Base-by-base conservation (phyloP, 1,140 invertebrate species). In the Listronotus bonariensis region DNA sequence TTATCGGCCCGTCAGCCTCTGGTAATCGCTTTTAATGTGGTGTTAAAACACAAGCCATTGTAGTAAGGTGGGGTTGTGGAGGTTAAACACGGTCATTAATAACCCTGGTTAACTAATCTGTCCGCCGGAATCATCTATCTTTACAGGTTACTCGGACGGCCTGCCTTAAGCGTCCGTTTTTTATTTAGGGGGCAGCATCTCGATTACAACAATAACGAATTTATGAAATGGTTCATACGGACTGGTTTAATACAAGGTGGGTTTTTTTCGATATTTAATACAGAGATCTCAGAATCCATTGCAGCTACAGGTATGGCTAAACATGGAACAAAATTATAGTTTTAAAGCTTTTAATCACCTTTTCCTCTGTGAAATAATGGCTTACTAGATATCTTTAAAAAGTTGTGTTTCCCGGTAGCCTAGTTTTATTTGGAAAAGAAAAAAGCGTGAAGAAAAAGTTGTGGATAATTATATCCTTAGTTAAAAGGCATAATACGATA, bases 1-100 rank as follows among this genome's bases (percentile, higher is more conserved):
- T 46, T 46, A 36, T 36, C 34, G 11, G 51, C 51, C 26, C 56
- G 42, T 55, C 31, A 49, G 34, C 61, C 45, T 41, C 48, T 43
- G 48, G 70, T 74, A 75, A 76, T 77, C 73, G 72, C 68, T 73
- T 74, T 74, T 78, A 78, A 76, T 78, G 68, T 75, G 75, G 76
- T 77, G 76, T 77, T 77, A 78, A 78, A 78, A 78, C 75, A 76
- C 72, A 70, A 72, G 72, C 71, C 72, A 77, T 78, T 76, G 77
- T 76, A 74, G 73, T 65, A 69, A 72, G 75, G 74, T 73, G 74
- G 76, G 75, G 77, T 78, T 77, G 76, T 62, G 56, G 72, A 78
- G 77, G 77, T 78, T 78, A 78, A 78, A 75, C 73, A 77, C 62
- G 72, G 76, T 77, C 75, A 78, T 78, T 78, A 78, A 78, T 78